These are phyloP conservation scores for Gasteruption jaculator DNA, from an alignment of 2,888 invertebrate species.

Conservation along the genomic window DNA sequence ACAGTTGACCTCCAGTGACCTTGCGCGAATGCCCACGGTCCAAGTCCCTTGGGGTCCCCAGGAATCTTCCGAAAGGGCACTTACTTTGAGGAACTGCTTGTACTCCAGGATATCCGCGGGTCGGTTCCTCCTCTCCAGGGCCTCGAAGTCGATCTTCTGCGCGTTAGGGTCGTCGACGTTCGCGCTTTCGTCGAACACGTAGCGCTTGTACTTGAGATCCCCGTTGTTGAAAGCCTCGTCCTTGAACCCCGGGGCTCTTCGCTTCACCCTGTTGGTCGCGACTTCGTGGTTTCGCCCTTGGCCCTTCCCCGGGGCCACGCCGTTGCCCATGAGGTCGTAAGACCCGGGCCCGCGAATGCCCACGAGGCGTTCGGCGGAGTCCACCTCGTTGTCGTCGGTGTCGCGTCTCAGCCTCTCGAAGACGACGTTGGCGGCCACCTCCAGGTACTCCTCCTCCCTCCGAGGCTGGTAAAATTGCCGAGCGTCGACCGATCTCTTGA, in stretches of 20 bases:
- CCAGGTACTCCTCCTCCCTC: conserved; percentile 36
- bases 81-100: conserved; percentile 40
- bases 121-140: conserved; percentile 36
- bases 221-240: conserved; percentile 22
- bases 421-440: conserved; percentile 42
- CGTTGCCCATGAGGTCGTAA: conserved; percentile 19
- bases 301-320: conserved; percentile 3
- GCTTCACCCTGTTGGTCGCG: conserved; percentile 20
- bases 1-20: too few relatives aligned
- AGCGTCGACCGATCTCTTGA: conserved; percentile 53
- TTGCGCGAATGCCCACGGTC: too few relatives aligned
- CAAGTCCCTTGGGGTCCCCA: too few relatives aligned
- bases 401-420: conserved; percentile 42
- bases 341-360: not conserved
- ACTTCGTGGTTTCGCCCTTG: not conserved
- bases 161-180: conserved; percentile 24
- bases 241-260: conserved; percentile 18
- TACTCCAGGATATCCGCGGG: conserved; percentile 41
- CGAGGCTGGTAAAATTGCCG: conserved; percentile 26
- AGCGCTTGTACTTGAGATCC: conserved; percentile 24
- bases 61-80: too few relatives aligned
- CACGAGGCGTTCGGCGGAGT: conserved; percentile 2
- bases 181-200: conserved; percentile 25
- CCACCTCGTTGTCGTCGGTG: conserved; percentile 27
- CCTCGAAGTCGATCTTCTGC: conserved; percentile 36